Conservation (phyloP, 2,888 invertebrate genomes). For the Synergus gifuensis region DNA sequence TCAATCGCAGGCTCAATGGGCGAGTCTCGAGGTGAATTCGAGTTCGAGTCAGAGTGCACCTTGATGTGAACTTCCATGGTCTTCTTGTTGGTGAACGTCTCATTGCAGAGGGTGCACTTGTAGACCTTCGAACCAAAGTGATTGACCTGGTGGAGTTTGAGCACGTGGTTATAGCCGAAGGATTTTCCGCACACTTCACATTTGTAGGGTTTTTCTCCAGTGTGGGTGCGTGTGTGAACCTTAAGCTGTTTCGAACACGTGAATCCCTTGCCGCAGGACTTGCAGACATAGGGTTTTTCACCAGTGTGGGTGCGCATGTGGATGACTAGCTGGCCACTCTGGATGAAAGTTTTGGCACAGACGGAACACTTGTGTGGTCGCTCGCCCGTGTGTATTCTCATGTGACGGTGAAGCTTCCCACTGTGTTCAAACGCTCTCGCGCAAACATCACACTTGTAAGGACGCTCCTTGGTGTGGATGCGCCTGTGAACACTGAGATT, state of each 20-base stretch:
- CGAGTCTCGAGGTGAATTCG: constrained; percentile 73
- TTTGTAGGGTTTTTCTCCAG: constrained; percentile 93
- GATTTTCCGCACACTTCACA: constrained; percentile 95
- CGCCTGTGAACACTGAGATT: constrained; percentile 92
- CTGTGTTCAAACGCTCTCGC: constrained; percentile 94
- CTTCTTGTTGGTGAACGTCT: constrained; percentile 94
- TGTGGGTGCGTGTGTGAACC: constrained; percentile 94
- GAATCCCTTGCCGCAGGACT: constrained; percentile 92
- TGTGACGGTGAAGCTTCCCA: constrained; percentile 93
- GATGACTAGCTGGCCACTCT: constrained; percentile 93
- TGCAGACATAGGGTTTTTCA: constrained; percentile 90
- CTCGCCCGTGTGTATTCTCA: constrained; percentile 94
- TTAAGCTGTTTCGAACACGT: constrained; percentile 95
- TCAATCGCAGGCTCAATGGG: constrained; percentile 73
- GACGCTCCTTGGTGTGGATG: constrained; percentile 94
- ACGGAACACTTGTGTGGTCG: constrained; percentile 93
- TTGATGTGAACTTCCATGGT: constrained; percentile 94
- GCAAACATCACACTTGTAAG: constrained; percentile 93
- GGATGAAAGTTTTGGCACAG: constrained; percentile 93
- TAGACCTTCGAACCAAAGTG: constrained; percentile 96
- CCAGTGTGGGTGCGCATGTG: constrained; percentile 94
- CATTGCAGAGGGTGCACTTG: constrained; percentile 94
- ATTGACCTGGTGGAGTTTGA: constrained; percentile 92
- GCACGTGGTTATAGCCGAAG: constrained; percentile 94
- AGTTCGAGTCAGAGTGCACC: constrained; percentile 82